Evolutionary conservation across 2,797 vertebrate species (phyloP), one percentile per base, ranked within the genome.

Genomic region (Staurois parvus): DNA sequence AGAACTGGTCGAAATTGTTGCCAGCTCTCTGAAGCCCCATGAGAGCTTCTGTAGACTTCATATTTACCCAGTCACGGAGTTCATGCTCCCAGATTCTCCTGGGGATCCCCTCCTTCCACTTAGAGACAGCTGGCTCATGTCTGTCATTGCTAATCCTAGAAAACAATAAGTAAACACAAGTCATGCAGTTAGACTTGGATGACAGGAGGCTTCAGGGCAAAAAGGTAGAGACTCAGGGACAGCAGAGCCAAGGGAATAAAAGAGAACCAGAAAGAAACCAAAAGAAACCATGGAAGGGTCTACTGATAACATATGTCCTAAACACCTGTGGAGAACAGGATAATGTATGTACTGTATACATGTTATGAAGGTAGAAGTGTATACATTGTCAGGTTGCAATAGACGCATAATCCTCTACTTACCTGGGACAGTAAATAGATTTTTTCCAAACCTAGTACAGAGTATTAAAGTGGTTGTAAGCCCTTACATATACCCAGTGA

Each of bases 71-170:
- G 29, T 28, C 62, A 28, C 37, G 0, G 29, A 72, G 72, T 72
- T 76, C 42, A 34, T 52, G 11, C 30, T 85, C 45, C 13, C 13
- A n/a, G 2, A 30, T 69, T 24, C 66, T 67, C 84, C 59, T 73
- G 13, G 21, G 56, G 29, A 73, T 48, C 62, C 26, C 29, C 34
- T 70, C 24, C 73, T 69, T 67, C 28, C n/a, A 48, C 62, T 74
- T 68, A 69, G 28, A 45, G 67, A 15, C 84, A 86, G 48, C 52
- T 81, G 79, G 34, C 62, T 52, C 34, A 28, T 74, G 40, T 85
- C 76, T 85, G 34, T 13, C 37, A 34, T 79, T 21, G 19, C 17
- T 68, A 26, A 81, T 56, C 32, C 56, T 62, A 10, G n/a, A 77
- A 84, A 84, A 84, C 73, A 83, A 76, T 32, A 52, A 62, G 13